phyloP scores from a whole-genome alignment of 2,888 invertebrate species.

The Dynastes maya region DNA sequence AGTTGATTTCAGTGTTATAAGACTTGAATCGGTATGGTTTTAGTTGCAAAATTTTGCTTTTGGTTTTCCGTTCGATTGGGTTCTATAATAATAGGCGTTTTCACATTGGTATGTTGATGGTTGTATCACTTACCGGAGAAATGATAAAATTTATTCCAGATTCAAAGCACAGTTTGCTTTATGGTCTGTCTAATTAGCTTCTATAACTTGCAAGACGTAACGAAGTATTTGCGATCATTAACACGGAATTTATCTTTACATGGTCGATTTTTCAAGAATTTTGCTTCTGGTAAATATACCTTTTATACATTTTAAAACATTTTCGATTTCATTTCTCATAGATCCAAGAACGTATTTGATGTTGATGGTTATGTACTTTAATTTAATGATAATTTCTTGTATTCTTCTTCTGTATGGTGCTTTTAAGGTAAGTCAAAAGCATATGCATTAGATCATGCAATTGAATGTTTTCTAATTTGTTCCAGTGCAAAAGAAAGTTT shows the following conservation, averaged over 20 bases:
- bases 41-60: conserved; percentile 43
- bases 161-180: conserved; percentile 44
- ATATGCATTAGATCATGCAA: background rate
- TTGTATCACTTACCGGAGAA: background rate
- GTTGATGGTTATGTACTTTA: conserved; percentile 36
- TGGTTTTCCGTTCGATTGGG: conserved; percentile 45
- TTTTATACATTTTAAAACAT: background rate
- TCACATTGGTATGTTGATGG: conserved; percentile 37
- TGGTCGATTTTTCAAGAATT: conserved; percentile 19
- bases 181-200: conserved; percentile 36
- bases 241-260: conserved; percentile 23
- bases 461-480: background rate
- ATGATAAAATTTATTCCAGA: conserved; percentile 5
- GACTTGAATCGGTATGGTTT: conserved; percentile 11
- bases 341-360: conserved; percentile 39
- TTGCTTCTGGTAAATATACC: conserved; percentile 32
- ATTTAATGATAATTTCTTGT: conserved; percentile 36
- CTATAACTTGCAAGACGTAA: conserved; percentile 18
- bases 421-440: conserved; percentile 36
- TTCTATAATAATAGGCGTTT: conserved; percentile 36
- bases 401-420: conserved; percentile 43
- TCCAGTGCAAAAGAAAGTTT: conserved; percentile 36
- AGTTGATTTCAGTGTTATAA: background rate
- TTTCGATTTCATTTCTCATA: conserved; percentile 1
- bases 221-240: background rate